phyloP scores from a whole-genome alignment of 2,113 vertebrate species.

The Meriones unguiculatus region DNA sequence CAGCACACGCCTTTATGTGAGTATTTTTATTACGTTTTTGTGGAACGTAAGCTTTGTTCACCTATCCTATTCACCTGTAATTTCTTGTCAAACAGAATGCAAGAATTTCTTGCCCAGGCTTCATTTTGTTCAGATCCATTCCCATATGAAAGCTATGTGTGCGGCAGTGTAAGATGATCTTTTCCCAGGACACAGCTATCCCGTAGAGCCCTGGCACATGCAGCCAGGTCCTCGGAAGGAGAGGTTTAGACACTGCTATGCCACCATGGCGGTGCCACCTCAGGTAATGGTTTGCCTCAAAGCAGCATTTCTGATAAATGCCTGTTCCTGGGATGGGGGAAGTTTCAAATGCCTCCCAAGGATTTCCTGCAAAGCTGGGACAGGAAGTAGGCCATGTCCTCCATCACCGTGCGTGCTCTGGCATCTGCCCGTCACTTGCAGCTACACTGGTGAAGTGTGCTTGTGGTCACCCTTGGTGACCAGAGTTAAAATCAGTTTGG shows the following conservation, averaged over 20 bases:
- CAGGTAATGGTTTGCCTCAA: conserved; percentile 36
- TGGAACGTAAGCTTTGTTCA: conserved; percentile 60
- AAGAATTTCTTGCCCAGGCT: conserved; percentile 45
- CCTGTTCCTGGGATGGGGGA: conserved; percentile 50
- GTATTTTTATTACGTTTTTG: conserved; percentile 79
- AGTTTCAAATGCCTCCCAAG: conserved; percentile 52
- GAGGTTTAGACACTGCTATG: conserved; percentile 40
- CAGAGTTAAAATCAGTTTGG: not conserved
- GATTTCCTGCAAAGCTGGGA: conserved; percentile 30
- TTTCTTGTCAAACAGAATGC: conserved; percentile 67
- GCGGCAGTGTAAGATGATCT: conserved; percentile 51
- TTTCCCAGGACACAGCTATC: not conserved
- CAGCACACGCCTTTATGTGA: conserved; percentile 77
- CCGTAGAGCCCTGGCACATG: not conserved
- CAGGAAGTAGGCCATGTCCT: not conserved
- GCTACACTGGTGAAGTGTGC: not conserved
- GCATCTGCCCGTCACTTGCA: not conserved
- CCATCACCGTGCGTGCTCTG: not conserved
- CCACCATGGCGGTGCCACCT: conserved; percentile 53
- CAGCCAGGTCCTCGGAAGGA: not conserved
- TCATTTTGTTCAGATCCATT: conserved; percentile 59
- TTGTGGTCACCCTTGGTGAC: not conserved
- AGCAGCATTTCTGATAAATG: not conserved
- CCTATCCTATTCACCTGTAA: conserved; percentile 56
- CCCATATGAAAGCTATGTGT: conserved; percentile 57